phyloP scores from a whole-genome alignment of 2,797 vertebrate genomes.

The Melanotaenia pygmaea region DNA sequence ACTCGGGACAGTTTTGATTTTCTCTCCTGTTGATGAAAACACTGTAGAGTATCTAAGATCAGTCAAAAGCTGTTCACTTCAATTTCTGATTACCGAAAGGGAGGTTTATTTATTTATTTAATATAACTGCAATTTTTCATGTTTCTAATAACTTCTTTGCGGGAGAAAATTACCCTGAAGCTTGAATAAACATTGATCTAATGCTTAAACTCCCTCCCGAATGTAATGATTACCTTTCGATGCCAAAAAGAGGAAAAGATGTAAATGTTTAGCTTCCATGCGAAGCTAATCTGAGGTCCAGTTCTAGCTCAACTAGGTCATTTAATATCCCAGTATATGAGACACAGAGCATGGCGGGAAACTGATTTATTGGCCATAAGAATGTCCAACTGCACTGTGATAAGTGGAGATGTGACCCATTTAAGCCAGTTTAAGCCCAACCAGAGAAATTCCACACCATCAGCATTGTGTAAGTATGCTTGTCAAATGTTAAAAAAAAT shows the following conservation, averaged over 20 bases:
- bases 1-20: constrained; percentile 3
- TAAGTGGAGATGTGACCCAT: background rate
- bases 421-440: background rate
- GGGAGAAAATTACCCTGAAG: background rate
- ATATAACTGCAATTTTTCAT: background rate
- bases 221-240: background rate
- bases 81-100: background rate
- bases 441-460: no score
- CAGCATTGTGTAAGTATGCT: background rate
- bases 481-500: background rate
- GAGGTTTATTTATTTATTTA: background rate
- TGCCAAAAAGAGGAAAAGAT: background rate
- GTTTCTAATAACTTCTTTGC: background rate
- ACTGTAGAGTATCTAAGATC: background rate
- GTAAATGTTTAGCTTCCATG: background rate
- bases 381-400: background rate
- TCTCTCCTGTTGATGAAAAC: background rate
- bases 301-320: background rate
- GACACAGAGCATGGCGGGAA: background rate
- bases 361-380: background rate
- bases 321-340: background rate
- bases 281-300: background rate
- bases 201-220: background rate
- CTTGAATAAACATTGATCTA: background rate
- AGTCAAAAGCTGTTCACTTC: background rate